Percentiles rank a stretch among this genome's conserved stretches.
These are phyloP conservation scores for Drosophila virilis DNA, from an alignment of 1,140 invertebrate genomes.

Conservation along the genomic window DNA sequence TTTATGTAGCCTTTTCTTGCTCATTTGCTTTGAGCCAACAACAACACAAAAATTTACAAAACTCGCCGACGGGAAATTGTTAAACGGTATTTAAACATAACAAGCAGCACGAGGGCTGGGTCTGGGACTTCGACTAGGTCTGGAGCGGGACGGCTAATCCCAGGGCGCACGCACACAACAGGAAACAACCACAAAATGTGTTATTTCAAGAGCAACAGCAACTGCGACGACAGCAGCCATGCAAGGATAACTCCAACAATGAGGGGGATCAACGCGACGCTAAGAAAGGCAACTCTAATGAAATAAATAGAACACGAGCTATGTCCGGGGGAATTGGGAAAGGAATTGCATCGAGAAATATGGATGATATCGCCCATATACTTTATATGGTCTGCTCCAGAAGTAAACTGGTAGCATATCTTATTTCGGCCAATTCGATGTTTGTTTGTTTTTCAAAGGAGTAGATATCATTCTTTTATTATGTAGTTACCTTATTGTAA, in stretches of 20 bases:
- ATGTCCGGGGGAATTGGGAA: not conserved
- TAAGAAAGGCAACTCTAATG: slow-evolving; percentile 56
- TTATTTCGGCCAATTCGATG: too few species aligned
- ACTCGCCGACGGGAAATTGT: slow-evolving; percentile 72
- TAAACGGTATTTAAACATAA: slow-evolving; percentile 79
- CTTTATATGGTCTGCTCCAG: not conserved
- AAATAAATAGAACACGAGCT: slow-evolving; percentile 56
- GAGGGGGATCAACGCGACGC: slow-evolving; percentile 52
- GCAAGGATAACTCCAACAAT: slow-evolving; percentile 64
- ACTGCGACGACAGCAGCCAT: slow-evolving; percentile 30
- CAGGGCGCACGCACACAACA: slow-evolving; percentile 73
- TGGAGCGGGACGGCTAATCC: slow-evolving; percentile 61
- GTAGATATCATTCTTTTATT: not conserved
- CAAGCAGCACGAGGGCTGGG: slow-evolving; percentile 38
- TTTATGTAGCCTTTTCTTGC: slow-evolving; percentile 24
- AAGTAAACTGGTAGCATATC: too few species aligned
- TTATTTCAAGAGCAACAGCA: slow-evolving; percentile 71
- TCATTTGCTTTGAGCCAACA: slow-evolving; percentile 46
- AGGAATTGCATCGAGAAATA: slow-evolving; percentile 10
- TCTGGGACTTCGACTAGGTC: slow-evolving; percentile 14
- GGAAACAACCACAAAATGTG: slow-evolving; percentile 80
- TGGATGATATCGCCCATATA: not conserved
- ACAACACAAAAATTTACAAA: slow-evolving; percentile 41
- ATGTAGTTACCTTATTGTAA: not conserved
- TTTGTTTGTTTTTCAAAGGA: too few species aligned